A percentile compares a stretch with the other conserved stretches of the same genome.
These are phyloP conservation scores for Porites rus DNA, from an alignment of 92 coral and sea anemone species.

Conservation along the genomic window DNA sequence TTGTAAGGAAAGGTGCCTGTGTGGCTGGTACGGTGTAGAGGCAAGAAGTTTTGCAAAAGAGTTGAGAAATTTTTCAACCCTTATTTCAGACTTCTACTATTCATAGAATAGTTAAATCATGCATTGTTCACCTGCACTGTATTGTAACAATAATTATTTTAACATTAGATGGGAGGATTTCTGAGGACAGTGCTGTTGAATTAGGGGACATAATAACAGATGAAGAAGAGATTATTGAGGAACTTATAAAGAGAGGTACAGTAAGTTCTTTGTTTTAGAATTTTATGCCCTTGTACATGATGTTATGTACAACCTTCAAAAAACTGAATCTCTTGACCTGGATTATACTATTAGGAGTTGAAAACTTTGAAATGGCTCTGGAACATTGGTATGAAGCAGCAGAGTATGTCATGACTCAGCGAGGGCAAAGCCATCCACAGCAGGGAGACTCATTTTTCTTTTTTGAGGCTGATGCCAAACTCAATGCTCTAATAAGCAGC, in stretches of 20 bases:
- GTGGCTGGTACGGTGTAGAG: no score
- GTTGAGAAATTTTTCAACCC: no score
- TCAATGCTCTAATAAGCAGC: slow-evolving; percentile 64
- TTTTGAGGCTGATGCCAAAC: slow-evolving; percentile 56
- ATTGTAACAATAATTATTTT: not conserved
- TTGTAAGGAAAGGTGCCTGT: no score
- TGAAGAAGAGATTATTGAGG: slow-evolving; percentile 48
- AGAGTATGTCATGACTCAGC: slow-evolving; percentile 53
- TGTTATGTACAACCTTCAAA: not conserved
- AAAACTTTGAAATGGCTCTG: slow-evolving; percentile 82
- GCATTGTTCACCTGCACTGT: no score
- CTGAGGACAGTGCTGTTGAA: slow-evolving; percentile 81
- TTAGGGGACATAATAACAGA: slow-evolving; percentile 54
- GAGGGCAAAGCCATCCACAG: slow-evolving; percentile 24
- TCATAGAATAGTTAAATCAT: no score
- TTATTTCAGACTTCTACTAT: no score
- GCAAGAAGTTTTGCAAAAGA: no score
- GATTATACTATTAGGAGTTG: slow-evolving; percentile 59
- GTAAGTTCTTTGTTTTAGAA: not conserved
- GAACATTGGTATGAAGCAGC: slow-evolving; percentile 89
- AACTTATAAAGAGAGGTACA: slow-evolving; percentile 55
- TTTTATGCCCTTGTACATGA: no score
- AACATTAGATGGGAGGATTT: slow-evolving; percentile 66
- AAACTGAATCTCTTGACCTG: not conserved
- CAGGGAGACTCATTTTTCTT: slow-evolving; percentile 31